Evolutionary conservation across 2,113 vertebrate genomes (phyloP).

Genomic region (Anhinga anhinga): DNA sequence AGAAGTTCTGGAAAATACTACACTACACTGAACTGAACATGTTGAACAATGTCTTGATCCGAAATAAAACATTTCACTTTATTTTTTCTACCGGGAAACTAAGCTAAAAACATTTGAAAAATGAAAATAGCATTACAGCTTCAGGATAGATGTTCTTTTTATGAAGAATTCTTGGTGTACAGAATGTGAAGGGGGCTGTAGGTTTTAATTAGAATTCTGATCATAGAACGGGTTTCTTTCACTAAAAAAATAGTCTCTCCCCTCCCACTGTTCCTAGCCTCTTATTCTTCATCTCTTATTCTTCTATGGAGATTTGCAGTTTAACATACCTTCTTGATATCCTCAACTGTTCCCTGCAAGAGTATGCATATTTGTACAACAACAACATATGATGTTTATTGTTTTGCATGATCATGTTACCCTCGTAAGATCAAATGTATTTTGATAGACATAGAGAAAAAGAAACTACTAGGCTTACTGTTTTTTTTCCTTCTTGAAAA

Average conservation of each 20-base stretch:
- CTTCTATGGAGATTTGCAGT: background rate
- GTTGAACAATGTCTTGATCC: background rate
- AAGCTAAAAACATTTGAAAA: background rate
- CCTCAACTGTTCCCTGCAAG: background rate
- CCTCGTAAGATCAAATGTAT: background rate
- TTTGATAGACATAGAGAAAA: background rate
- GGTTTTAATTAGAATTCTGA: background rate
- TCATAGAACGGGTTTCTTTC: background rate
- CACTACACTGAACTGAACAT: background rate
- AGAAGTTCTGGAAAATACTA: background rate
- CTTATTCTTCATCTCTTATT: background rate
- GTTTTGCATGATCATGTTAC: background rate
- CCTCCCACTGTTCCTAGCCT: background rate
- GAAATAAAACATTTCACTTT: background rate
- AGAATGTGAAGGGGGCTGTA: fast-evolving
- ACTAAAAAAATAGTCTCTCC: background rate
- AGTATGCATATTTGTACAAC: background rate
- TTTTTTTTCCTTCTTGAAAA: background rate
- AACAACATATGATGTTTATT: background rate
- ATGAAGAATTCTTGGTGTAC: background rate
- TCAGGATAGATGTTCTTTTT: background rate
- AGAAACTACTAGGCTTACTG: background rate
- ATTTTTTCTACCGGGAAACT: background rate
- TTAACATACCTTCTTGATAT: background rate
- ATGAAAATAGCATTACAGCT: background rate